Evolutionary conservation across 2,888 invertebrate genomes (phyloP).

Genomic region (Stenichneumon culpator): DNA sequence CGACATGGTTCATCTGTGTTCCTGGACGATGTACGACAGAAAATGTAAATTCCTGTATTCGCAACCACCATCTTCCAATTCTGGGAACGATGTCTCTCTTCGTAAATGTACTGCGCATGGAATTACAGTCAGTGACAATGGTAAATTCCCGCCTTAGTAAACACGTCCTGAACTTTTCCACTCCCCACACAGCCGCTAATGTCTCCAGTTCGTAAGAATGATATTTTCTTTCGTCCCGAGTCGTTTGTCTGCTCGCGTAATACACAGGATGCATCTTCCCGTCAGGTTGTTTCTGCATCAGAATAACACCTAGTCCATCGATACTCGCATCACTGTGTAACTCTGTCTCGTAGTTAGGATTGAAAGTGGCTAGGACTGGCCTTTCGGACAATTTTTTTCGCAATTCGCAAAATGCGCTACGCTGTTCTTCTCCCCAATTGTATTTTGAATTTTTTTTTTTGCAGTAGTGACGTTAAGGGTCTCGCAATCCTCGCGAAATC

Average conservation of each 20-base stretch:
- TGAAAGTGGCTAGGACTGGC: slow-evolving; percentile 63
- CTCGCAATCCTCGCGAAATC: neutral
- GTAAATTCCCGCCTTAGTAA: slow-evolving; percentile 76
- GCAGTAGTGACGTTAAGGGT: neutral
- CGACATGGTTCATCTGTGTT: slow-evolving; percentile 75
- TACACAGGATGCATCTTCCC: slow-evolving; percentile 69
- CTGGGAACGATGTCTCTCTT: slow-evolving; percentile 23
- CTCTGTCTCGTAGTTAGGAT: slow-evolving; percentile 66
- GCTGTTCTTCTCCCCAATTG: too few species aligned
- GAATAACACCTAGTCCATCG: slow-evolving; percentile 74
- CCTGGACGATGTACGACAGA: slow-evolving; percentile 65
- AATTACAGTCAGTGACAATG: slow-evolving; percentile 26
- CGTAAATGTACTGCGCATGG: neutral
- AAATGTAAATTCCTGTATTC: slow-evolving; percentile 71
- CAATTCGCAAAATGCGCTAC: too few species aligned
- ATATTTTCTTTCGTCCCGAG: slow-evolving; percentile 76
- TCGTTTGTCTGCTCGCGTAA: slow-evolving; percentile 78
- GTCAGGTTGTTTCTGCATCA: slow-evolving; percentile 74
- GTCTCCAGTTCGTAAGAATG: slow-evolving; percentile 80
- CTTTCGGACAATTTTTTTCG: neutral
- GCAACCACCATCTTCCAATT: slow-evolving; percentile 40
- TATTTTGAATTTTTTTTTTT: neutral
- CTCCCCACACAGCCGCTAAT: slow-evolving; percentile 78
- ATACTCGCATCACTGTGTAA: too few species aligned
- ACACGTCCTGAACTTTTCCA: slow-evolving; percentile 79